Evolutionary conservation across 2,797 vertebrate species (phyloP), one percentile per base, ranked within the genome.

Genomic region (Lagocephalus sceleratus): DNA sequence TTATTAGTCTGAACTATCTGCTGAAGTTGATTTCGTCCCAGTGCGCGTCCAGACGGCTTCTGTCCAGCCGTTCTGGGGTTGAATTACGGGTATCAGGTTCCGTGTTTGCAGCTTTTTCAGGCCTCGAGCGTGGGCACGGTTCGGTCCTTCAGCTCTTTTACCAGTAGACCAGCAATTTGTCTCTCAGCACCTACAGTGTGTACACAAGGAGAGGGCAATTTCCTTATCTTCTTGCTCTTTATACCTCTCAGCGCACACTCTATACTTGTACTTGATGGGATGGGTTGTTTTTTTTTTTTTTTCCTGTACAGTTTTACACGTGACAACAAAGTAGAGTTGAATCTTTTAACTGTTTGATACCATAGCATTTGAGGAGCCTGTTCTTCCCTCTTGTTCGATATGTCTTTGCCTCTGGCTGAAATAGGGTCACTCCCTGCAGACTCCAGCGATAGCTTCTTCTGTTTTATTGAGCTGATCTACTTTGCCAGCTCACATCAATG

Each of bases 141-240:
- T 71, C 57, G 57, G 54, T 78, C 63, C 75, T 79, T 55, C 62
- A 65, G 69, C 68, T 69, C 38, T 64, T 73, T 70, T 48, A 67
- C 45, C 19, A 20, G 49, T 29, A 44, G 57, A 66, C 67, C 57
- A 23, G 52, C 68, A 75, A 73, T 82, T 79, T 79, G 55, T 77
- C 71, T 75, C 59, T 65, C 66, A 53, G 63, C 48, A 63, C 58
- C 62, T 47, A 54, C 65, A 51, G 68, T 23, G 59, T 60, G 60
- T 56, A 64, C 35, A 39, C 59, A 68, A 63, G 63, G 60, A 73
- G 68, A 67, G 59, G 60, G 57, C 47, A 66, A 67, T 69, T 75
- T 76, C 60, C 63, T 74, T 79, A 71, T 72, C 66, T 79, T 38
- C 44, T 49, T 48, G 44, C 63, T 57, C 59, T 71, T 53, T 51